phyloP scores from a whole-genome alignment of 2,888 invertebrate species.

The Heliconius hortense region DNA sequence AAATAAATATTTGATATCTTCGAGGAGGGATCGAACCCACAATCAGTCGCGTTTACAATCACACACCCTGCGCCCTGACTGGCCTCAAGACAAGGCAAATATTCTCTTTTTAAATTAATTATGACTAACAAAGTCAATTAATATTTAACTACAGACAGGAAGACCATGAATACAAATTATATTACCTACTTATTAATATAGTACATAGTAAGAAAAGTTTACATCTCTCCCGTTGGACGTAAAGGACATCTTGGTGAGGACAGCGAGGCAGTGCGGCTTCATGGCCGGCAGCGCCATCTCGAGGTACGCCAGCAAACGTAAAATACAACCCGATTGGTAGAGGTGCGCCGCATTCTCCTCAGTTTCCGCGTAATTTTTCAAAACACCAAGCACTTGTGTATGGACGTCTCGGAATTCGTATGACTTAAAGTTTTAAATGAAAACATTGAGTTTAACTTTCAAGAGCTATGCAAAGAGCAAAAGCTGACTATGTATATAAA shows the following conservation, averaged over 20 bases:
- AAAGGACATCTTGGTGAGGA: slow-evolving; percentile 73
- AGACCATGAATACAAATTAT: neutral
- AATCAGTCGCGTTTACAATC: too few species aligned
- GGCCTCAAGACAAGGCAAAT: too few species aligned
- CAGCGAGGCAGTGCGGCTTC: slow-evolving; percentile 72
- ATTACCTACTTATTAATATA: neutral
- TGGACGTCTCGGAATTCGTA: slow-evolving; percentile 77
- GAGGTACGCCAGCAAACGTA: slow-evolving; percentile 68
- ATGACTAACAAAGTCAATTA: too few species aligned
- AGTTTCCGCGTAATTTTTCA: slow-evolving; percentile 70
- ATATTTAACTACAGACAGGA: too few species aligned
- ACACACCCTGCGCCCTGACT: too few species aligned
- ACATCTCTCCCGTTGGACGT: slow-evolving; percentile 70
- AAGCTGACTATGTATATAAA: too few species aligned
- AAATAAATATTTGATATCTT: too few species aligned
- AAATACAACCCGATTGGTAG: slow-evolving; percentile 70
- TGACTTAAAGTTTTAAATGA: slow-evolving; percentile 52
- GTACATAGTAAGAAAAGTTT: slow-evolving; percentile 38
- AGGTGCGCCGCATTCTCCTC: slow-evolving; percentile 70
- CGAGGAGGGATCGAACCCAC: too few species aligned
- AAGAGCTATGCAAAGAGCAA: too few species aligned
- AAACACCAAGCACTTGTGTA: slow-evolving; percentile 62
- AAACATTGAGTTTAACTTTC: neutral
- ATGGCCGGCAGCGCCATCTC: slow-evolving; percentile 73
- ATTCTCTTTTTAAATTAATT: too few species aligned